These are phyloP conservation scores for Lasioglossum figueresi DNA, from an alignment of 2,888 invertebrate genomes.

Conservation along the genomic window DNA sequence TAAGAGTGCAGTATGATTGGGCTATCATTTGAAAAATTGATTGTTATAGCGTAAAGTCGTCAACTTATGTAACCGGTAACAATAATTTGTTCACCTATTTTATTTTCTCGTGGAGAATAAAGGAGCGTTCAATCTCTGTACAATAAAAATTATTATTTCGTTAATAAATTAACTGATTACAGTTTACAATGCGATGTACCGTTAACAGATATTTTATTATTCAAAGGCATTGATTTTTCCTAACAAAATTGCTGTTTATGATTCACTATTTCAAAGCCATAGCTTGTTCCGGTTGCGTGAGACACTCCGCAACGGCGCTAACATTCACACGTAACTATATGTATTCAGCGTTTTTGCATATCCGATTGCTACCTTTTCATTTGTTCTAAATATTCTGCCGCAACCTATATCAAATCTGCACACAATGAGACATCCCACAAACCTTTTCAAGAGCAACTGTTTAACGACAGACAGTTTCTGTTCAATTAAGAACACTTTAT, in stretches of 20 bases:
- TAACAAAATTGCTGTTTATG: not conserved
- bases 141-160: not conserved
- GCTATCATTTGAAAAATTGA: not conserved
- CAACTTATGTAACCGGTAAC: not conserved
- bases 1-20: not conserved
- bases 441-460: no score
- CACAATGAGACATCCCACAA: no score
- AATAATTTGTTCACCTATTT: not conserved
- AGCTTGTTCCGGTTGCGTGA: not conserved
- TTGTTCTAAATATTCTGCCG: no score
- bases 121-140: no score
- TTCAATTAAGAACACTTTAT: not conserved
- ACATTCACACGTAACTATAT: not conserved
- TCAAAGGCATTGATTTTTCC: not conserved
- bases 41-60: not conserved
- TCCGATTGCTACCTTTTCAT: not conserved
- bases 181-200: no score
- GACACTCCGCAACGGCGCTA: not conserved
- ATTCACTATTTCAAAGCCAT: not conserved
- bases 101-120: not conserved
- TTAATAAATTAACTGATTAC: no score
- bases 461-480: not conserved
- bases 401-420: no score
- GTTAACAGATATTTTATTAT: no score
- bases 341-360: not conserved